Conservation (phyloP, 2,113 vertebrate species). For the Muntiacus muntjak region DNA sequence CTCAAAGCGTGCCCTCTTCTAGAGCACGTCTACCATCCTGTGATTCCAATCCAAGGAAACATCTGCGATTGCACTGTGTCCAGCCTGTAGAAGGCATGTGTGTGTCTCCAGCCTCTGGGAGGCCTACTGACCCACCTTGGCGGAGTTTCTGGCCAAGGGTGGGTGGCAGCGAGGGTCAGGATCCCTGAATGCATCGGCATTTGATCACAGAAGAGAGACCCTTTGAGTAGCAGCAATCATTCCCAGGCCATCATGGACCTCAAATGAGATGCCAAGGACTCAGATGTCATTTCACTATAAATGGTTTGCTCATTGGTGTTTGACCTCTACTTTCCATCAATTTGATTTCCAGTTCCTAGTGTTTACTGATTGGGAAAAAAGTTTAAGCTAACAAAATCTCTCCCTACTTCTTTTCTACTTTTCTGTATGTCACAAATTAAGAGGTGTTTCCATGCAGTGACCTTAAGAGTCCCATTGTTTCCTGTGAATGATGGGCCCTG, state of each 20-base stretch:
- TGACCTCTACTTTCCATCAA: constrained; percentile 15
- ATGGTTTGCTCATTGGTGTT: background rate
- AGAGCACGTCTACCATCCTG: background rate
- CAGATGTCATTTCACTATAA: background rate
- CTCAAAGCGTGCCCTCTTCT: background rate
- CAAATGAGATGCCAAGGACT: background rate
- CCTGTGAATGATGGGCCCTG: background rate
- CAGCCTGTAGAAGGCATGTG: background rate
- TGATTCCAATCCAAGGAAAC: background rate
- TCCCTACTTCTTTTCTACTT: background rate
- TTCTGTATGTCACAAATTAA: background rate
- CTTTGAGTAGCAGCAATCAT: background rate
- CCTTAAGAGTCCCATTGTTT: background rate
- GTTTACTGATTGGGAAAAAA: background rate
- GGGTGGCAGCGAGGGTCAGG: background rate
- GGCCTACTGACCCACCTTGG: background rate
- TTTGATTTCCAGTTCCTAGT: background rate
- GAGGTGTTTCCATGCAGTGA: background rate
- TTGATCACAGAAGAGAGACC: background rate
- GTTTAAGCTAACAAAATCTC: background rate
- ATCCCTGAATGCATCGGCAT: background rate
- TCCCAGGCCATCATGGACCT: background rate
- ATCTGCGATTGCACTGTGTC: background rate
- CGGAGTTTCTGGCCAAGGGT: background rate
- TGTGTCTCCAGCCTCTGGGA: background rate